These are phyloP conservation scores for Apocrypta bakeri DNA, from an alignment of 1,140 invertebrate species.

Conservation along the genomic window DNA sequence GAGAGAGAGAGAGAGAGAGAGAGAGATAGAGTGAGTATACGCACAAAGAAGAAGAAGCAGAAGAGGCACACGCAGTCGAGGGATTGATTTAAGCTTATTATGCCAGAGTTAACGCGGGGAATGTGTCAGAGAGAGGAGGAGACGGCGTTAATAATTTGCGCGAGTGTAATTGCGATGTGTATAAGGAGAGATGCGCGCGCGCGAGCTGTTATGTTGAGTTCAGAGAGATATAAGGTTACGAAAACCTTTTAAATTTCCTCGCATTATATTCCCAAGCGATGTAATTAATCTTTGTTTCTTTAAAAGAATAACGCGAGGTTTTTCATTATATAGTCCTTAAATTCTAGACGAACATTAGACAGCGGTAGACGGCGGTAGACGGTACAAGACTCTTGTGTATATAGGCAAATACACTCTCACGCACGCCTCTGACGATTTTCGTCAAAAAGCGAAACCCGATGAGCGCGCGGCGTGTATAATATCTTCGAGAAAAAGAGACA, in stretches of 20 bases:
- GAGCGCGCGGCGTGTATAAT: conserved; percentile 9
- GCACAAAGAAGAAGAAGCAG: conserved; percentile 18
- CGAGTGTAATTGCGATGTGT: conserved; percentile 34
- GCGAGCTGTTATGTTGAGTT: background rate
- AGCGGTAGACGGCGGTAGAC: background rate
- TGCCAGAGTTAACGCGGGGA: conserved; percentile 33
- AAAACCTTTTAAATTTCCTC: background rate
- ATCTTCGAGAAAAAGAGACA: conserved; percentile 8
- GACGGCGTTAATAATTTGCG: conserved; percentile 35
- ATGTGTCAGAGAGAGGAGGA: conserved; percentile 14
- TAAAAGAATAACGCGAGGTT: background rate
- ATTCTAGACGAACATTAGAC: background rate
- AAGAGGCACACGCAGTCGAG: conserved; percentile 45
- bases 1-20: too few species aligned
- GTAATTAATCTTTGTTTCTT: background rate
- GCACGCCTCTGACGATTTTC: background rate
- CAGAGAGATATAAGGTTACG: background rate
- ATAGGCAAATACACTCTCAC: too few species aligned
- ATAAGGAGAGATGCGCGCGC: background rate
- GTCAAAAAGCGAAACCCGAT: background rate
- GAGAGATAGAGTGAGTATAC: conserved; percentile 16
- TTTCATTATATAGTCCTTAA: background rate
- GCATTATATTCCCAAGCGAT: background rate
- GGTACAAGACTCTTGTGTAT: too few species aligned
- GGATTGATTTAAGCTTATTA: conserved; percentile 51